phyloP scores from a whole-genome alignment of 2,113 vertebrate species.

The Coregonus clupeaformis region DNA sequence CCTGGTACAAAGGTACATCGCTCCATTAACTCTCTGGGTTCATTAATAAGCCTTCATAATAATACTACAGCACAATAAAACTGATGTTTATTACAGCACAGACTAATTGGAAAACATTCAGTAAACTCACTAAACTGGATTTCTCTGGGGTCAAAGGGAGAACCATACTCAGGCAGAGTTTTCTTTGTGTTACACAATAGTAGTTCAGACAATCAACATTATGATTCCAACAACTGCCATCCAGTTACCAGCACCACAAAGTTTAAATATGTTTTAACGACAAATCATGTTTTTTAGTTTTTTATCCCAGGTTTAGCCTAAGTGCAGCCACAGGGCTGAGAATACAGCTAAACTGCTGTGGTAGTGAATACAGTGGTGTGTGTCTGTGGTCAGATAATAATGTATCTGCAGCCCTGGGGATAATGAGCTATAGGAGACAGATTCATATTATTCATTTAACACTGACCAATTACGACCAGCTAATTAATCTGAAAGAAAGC shows the following conservation, averaged over 20 bases:
- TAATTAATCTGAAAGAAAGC: slow-evolving; percentile 67
- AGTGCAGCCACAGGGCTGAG: too few species aligned
- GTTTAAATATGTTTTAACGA: background rate
- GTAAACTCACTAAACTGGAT: background rate
- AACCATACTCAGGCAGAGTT: background rate
- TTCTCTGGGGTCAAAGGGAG: background rate
- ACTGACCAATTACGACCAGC: slow-evolving; percentile 60
- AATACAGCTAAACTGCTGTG: background rate
- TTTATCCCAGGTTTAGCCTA: background rate
- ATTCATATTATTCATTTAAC: slow-evolving; percentile 33
- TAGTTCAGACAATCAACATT: background rate
- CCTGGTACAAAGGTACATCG: slow-evolving; percentile 1
- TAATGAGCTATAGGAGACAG: slow-evolving; percentile 30
- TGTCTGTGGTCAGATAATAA: background rate
- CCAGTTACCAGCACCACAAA: background rate
- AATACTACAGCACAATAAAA: background rate
- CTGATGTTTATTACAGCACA: background rate
- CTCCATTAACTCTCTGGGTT: slow-evolving; percentile 27
- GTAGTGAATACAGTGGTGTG: background rate
- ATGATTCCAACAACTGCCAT: background rate
- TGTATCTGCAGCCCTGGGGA: slow-evolving; percentile 10
- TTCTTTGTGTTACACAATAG: background rate
- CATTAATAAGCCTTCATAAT: slow-evolving; percentile 10
- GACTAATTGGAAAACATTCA: background rate
- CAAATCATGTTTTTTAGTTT: background rate